Evolutionary conservation across 2,113 vertebrate genomes (phyloP).

Genomic region (Synchiropus splendidus): DNA sequence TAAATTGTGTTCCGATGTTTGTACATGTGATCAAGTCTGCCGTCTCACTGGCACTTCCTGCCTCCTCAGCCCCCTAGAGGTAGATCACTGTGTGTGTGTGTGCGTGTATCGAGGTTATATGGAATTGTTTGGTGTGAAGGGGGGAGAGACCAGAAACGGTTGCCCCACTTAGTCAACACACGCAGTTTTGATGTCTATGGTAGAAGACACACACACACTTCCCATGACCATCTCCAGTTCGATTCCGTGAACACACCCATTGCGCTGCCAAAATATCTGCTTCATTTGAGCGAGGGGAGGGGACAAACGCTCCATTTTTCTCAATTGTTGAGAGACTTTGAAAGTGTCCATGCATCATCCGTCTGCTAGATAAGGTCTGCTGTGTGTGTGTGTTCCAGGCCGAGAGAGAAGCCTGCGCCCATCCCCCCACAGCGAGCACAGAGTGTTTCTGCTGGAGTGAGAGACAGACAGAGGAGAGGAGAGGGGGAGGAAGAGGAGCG

Average conservation of each 20-base stretch:
- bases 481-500: conserved; percentile 50
- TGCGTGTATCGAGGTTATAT: conserved; percentile 11
- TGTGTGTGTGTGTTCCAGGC: conserved; percentile 31
- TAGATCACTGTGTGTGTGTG: conserved; percentile 23
- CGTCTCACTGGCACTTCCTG: conserved; percentile 58
- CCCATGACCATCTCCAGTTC: conserved; percentile 34
- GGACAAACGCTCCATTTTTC: conserved; percentile 13
- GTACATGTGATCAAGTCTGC: conserved; percentile 68
- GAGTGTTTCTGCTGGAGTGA: conserved; percentile 67
- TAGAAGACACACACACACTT: conserved; percentile 23
- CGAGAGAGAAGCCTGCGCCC: conserved; percentile 54
- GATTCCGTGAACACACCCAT: conserved; percentile 24
- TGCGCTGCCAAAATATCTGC: conserved; percentile 35
- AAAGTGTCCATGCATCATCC: conserved; percentile 41
- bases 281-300: conserved; percentile 23
- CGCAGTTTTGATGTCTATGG: neutral
- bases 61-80: conserved; percentile 38
- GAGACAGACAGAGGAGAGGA: conserved; percentile 53
- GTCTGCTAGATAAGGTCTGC: conserved; percentile 43
- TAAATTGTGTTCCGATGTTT: conserved; percentile 66
- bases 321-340: conserved; percentile 41
- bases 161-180: conserved; percentile 3
- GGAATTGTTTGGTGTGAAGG: neutral
- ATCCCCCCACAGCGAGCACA: conserved; percentile 70
- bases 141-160: conserved; percentile 1